These are phyloP conservation scores for Aporophyla lueneburgensis DNA, from an alignment of 2,888 invertebrate genomes.

Conservation along the genomic window DNA sequence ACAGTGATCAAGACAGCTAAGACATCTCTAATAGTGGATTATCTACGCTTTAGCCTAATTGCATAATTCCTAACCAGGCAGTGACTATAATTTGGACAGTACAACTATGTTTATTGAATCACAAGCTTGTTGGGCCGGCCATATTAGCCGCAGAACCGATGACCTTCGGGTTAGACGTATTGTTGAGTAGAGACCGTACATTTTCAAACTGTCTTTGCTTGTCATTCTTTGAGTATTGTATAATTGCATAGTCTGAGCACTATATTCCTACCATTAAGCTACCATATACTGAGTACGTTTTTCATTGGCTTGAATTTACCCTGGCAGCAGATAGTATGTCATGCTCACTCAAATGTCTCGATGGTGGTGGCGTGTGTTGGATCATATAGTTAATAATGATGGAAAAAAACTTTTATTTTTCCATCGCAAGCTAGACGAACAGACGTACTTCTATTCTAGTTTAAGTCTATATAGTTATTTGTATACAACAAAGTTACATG, in stretches of 20 bases:
- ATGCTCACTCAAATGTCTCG: too few relatives aligned
- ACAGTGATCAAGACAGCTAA: neutral
- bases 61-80: neutral
- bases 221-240: too few relatives aligned
- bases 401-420: neutral
- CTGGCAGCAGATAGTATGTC: too few relatives aligned
- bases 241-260: too few relatives aligned
- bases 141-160: neutral
- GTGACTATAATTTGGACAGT: conserved; percentile 3
- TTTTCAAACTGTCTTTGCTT: too few relatives aligned
- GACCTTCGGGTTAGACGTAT: neutral
- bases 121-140: neutral
- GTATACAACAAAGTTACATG: conserved; percentile 27
- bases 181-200: too few relatives aligned
- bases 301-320: too few relatives aligned
- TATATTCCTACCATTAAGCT: too few relatives aligned
- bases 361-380: too few relatives aligned
- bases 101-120: neutral
- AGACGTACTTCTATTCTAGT: neutral
- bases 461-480: conserved; percentile 16
- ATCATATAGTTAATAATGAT: neutral
- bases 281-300: too few relatives aligned
- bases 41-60: neutral
- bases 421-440: neutral
- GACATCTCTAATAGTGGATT: neutral